phyloP scores from a whole-genome alignment of 2,113 vertebrate genomes.

The Calonectris borealis region DNA sequence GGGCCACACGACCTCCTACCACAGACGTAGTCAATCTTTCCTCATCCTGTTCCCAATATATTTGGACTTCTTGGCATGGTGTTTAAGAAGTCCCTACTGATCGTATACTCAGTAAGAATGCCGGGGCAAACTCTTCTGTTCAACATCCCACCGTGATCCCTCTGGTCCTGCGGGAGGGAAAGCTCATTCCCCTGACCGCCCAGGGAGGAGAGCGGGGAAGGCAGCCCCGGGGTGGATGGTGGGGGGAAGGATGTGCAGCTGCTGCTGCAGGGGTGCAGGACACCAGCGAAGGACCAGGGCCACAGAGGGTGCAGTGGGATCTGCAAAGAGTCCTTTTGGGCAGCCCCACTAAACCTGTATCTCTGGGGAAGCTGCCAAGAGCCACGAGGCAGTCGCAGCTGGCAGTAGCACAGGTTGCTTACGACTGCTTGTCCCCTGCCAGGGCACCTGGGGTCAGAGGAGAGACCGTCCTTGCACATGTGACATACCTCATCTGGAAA shows the following conservation, averaged over 20 bases:
- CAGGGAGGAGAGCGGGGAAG: accelerated
- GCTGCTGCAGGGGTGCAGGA: neutral
- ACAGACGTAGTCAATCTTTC: neutral
- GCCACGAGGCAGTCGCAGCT: neutral
- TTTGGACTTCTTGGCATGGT: neutral
- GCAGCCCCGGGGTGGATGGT: neutral
- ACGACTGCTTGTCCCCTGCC: neutral
- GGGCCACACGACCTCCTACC: neutral
- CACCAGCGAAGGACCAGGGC: neutral
- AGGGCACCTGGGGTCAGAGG: neutral
- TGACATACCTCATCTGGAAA: neutral
- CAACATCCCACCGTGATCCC: too few species aligned
- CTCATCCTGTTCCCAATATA: neutral
- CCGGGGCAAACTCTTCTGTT: neutral
- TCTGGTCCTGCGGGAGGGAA: neutral
- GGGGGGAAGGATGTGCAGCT: neutral
- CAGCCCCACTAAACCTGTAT: neutral
- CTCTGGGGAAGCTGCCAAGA: neutral
- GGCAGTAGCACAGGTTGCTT: neutral
- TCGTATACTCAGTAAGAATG: neutral
- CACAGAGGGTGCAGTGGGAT: neutral
- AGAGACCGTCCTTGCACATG: neutral
- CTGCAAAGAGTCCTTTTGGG: neutral
- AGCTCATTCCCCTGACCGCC: neutral
- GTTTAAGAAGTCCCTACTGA: neutral